Evolutionary conservation across 2,113 vertebrate species (phyloP).

Genomic region (Penelope pileata): DNA sequence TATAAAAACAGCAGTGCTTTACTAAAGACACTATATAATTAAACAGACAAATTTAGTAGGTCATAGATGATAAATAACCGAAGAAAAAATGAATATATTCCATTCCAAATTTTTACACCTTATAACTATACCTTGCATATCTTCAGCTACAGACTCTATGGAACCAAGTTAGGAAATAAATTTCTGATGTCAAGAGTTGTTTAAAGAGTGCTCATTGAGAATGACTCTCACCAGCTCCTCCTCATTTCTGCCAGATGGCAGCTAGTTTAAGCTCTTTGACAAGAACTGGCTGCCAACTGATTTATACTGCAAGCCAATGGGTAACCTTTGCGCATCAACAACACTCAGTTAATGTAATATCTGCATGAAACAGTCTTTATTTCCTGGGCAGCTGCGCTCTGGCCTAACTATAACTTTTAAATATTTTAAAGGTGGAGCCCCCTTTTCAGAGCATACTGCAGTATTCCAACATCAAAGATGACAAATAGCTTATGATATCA

Average conservation of each 20-base stretch:
- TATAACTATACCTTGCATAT: neutral
- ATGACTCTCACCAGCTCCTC: slow-evolving; percentile 3
- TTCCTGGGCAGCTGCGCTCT: neutral
- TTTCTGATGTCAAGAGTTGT: slow-evolving; percentile 12
- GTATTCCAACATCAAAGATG: neutral
- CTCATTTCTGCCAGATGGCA: slow-evolving; percentile 41
- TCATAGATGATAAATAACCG: neutral
- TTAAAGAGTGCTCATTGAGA: slow-evolving; percentile 5
- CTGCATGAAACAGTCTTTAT: neutral
- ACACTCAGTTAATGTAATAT: neutral
- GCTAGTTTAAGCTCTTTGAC: neutral
- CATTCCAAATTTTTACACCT: neutral
- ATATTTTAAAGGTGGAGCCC: neutral
- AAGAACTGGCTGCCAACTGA: slow-evolving; percentile 4
- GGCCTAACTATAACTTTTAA: neutral
- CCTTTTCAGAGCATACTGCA: neutral
- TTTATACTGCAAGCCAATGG: slow-evolving; percentile 6
- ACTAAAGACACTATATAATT: neutral
- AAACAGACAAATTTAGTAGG: neutral
- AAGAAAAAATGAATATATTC: neutral
- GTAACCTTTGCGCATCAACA: neutral
- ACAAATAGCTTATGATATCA: neutral
- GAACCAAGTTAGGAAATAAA: neutral
- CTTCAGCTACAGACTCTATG: neutral
- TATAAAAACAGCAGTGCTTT: neutral